A percentile compares a stretch with the other conserved stretches of the same genome.
phyloP scores from a whole-genome alignment of 2,113 vertebrate species.

The Pseudorasbora parva region DNA sequence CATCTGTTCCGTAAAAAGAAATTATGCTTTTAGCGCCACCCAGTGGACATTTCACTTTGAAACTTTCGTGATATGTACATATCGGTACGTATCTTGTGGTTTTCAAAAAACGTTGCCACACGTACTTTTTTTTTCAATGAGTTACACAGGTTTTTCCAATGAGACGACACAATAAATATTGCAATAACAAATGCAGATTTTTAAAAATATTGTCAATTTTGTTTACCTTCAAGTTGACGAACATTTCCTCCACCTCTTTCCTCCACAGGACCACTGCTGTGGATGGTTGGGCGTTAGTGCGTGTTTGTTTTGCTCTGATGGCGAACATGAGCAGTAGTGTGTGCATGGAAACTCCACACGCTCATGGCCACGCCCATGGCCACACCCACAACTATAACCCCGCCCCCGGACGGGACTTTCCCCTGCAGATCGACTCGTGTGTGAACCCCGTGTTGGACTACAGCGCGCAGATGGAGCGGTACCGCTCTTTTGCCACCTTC shows the following conservation, averaged over 20 bases:
- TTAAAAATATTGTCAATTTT: too few species aligned
- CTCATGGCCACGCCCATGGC: constrained; percentile 56
- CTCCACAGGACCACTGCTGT: constrained; percentile 8
- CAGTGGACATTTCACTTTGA: too few species aligned
- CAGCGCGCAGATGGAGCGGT: constrained; percentile 92
- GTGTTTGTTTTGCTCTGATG: constrained; percentile 70
- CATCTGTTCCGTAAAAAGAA: too few species aligned
- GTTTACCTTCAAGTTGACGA: neutral
- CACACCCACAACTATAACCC: constrained; percentile 55
- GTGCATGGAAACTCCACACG: constrained; percentile 82
- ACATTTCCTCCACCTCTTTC: neutral
- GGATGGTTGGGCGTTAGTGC: constrained; percentile 46
- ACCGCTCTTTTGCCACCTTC: constrained; percentile 91
- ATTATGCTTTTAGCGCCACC: too few species aligned
- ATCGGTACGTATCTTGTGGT: too few species aligned
- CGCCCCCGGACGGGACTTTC: constrained; percentile 84
- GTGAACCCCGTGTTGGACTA: constrained; percentile 89
- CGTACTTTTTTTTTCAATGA: too few species aligned
- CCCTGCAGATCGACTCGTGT: constrained; percentile 85
- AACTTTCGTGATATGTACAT: too few species aligned
- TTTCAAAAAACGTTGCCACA: too few species aligned
- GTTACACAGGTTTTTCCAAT: too few species aligned
- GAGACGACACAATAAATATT: too few species aligned
- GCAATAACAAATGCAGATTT: too few species aligned
- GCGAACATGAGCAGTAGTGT: constrained; percentile 90